A percentile compares a stretch with the other conserved stretches of the same genome.
Evolutionary conservation across 2,797 vertebrate species (phyloP).

Genomic region (Pseudochirops cupreus): DNA sequence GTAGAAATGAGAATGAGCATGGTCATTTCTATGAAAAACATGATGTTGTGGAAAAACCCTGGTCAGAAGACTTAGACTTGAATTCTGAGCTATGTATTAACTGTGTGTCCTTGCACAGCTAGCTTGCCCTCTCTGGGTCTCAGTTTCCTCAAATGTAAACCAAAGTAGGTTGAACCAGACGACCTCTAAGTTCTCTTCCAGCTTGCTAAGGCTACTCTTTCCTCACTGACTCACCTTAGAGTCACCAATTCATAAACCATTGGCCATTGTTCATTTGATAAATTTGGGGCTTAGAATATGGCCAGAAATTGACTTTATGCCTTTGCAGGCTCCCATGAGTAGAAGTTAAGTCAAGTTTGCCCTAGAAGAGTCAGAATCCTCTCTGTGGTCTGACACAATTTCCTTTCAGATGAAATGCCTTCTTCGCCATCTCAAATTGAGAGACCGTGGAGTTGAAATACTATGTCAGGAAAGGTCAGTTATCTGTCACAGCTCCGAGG

Average conservation of each 20-base stretch:
- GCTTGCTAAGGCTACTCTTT: background rate
- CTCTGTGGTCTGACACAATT: slow-evolving; percentile 12
- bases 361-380: background rate
- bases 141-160: background rate
- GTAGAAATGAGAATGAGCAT: background rate
- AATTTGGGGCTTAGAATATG: background rate
- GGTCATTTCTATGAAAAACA: background rate
- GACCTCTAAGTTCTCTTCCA: background rate
- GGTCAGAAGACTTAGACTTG: background rate
- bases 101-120: background rate
- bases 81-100: background rate
- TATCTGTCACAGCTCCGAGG: background rate
- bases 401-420: slow-evolving; percentile 4
- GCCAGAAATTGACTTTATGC: background rate
- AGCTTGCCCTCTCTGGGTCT: background rate
- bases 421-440: background rate
- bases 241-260: background rate
- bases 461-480: background rate
- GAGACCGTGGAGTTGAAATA: background rate
- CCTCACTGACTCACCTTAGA: background rate
- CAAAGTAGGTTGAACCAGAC: background rate
- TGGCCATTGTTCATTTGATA: background rate
- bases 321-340: background rate
- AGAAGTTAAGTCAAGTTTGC: background rate
- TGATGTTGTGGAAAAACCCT: background rate